phyloP scores from a whole-genome alignment of 2,888 invertebrate species.

The Amphipyra berbera region DNA sequence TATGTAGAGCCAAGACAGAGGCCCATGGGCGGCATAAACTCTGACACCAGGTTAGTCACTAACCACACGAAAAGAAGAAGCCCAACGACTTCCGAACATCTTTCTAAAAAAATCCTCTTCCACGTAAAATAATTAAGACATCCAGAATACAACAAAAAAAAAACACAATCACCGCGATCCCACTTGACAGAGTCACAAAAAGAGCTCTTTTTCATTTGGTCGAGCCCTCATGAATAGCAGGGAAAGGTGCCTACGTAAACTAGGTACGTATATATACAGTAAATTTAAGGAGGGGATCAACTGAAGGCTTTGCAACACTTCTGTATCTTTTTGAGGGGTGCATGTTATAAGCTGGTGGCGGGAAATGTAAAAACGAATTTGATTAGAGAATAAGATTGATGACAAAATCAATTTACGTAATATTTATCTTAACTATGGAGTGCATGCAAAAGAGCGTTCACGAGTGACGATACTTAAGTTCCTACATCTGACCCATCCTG shows the following conservation, averaged over 20 bases:
- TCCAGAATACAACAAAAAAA: background rate
- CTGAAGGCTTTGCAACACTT: constrained; percentile 63
- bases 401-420: no score
- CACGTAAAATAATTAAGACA: background rate
- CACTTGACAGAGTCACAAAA: constrained; percentile 43
- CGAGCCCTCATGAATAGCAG: constrained; percentile 38
- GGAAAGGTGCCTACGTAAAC: constrained; percentile 50
- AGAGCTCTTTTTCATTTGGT: constrained; percentile 39
- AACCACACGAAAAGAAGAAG: no score
- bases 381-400: no score
- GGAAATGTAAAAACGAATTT: background rate
- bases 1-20: no score
- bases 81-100: no score
- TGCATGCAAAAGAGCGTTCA: no score
- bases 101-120: no score
- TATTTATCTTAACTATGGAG: no score
- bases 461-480: no score
- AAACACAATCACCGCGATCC: constrained; percentile 7
- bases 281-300: constrained; percentile 69
- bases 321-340: constrained; percentile 3
- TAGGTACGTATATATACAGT: constrained; percentile 52
- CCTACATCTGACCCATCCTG: no score
- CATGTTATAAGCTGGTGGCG: constrained; percentile 1
- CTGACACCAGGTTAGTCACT: no score
- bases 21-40: no score